Evolutionary conservation across 2,797 vertebrate species (phyloP), one percentile per base, ranked within the genome.

Genomic region (Acipenser ruthenus): DNA sequence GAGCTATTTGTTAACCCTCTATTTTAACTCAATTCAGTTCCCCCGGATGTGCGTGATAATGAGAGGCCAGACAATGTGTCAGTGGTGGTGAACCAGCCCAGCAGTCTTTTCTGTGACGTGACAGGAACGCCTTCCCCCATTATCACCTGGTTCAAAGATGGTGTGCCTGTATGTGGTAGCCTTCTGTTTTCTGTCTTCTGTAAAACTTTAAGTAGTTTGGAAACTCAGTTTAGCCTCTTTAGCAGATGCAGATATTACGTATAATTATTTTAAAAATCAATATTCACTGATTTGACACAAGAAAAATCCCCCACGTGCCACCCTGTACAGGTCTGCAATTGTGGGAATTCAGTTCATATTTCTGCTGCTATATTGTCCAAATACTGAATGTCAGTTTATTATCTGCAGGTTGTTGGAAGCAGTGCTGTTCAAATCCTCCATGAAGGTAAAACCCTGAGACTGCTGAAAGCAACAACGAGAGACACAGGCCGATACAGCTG

Each of bases 131-230:
- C 97, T 0, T 80, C 89, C 8, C 95, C 96, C 23, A 68, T 90
- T 65, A 86, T 97, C 76, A 91, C 82, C 62, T 99, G 97, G 97
- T 93, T 93, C 78, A 96, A 93, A 80, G 89, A 94, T 65, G 92
- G 90, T 50, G 65, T 71, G 60, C 86, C 84, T 87, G 96, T 98
- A 88, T 23, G 92, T 86, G 59, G 70, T 37, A 37, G 37, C 1
- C 37, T 37, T 37, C 37, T 37, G 37, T 37, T 37, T 37, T 37
- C 37, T 37, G 37, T 37, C 37, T 37, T 37, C 37, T 37, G 37
- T 37, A 37, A 37, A 37, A 5, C 37, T 37, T 37, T 37, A 37
- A 4, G 37, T 37, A 1, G 37, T 37, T 37, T 5, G 37, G 37
- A 37, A 37, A 37, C 37, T 37, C 37, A 37, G 5, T 37, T 37